Evolutionary conservation across 2,797 vertebrate species (phyloP), one percentile per base, ranked within the genome.

Genomic region (Kryptopterus vitreolus): DNA sequence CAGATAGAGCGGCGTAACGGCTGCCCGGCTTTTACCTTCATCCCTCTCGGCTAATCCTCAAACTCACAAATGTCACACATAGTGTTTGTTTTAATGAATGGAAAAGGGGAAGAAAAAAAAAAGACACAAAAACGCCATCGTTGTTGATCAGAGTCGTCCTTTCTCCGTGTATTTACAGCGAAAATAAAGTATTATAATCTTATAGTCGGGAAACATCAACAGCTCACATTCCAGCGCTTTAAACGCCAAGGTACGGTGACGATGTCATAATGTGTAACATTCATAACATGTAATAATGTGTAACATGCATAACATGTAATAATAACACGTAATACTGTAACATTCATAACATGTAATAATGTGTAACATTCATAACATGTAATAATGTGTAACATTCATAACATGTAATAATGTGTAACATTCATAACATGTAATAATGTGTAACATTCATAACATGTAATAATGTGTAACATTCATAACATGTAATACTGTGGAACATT

Each of bases 61-160:
- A 81, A 75, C 69, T 66, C 66, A 62, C 71, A 86, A 83, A 86
- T 84, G 82, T 82, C 82, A 84, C 20, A 52, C 26, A 68, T 33
- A 77, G 61, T 65, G 73, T 80, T 71, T 76, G 33, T 38, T 33
- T 75, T 65, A 43, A 24, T 75, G 31, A 84, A 82, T 48, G 70
- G 29, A 70, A 61, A n/a, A 1, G 38, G 7, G 38, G 38, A 8
- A 38, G 10, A 43, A 43, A n/a, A n/a, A n/a, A n/a, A n/a, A n/a
- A n/a, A n/a, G n/a, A n/a, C n/a, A n/a, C n/a, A n/a, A n/a, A n/a
- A n/a, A n/a, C n/a, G n/a, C n/a, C n/a, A n/a, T n/a, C n/a, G n/a
- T n/a, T n/a, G n/a, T n/a, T n/a, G n/a, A n/a, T n/a, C n/a, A n/a
- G n/a, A n/a, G n/a, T n/a, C n/a, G n/a, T 18, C 20, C 22, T 1